A percentile compares a stretch with the other conserved stretches of the same genome.
These are phyloP conservation scores for Nautilus pompilius DNA, from an alignment of 1,140 invertebrate species.

Conservation along the genomic window DNA sequence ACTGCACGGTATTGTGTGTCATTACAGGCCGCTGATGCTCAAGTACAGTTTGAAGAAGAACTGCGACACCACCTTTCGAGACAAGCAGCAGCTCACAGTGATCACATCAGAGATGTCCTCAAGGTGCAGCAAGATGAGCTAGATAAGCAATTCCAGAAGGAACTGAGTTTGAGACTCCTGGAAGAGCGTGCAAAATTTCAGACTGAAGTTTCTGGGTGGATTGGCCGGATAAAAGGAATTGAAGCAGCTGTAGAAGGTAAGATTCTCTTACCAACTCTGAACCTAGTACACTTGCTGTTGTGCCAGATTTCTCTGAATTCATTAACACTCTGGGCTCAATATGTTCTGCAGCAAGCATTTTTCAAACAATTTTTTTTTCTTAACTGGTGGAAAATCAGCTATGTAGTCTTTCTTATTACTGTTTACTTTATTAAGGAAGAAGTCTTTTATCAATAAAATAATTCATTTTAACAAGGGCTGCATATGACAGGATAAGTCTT, in stretches of 20 bases:
- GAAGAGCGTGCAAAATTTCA: slow-evolving; percentile 70
- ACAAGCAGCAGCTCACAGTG: slow-evolving; percentile 77
- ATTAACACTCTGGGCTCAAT: too few relatives aligned
- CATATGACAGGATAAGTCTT: too few relatives aligned
- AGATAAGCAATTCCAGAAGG: slow-evolving; percentile 63
- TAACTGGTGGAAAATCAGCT: too few relatives aligned
- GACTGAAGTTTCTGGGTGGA: slow-evolving; percentile 73
- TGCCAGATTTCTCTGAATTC: too few relatives aligned
- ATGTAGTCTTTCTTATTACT: too few relatives aligned
- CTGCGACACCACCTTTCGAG: slow-evolving; percentile 73
- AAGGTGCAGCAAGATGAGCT: slow-evolving; percentile 70
- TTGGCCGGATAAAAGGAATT: slow-evolving; percentile 81
- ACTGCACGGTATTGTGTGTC: background rate
- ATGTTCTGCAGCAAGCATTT: too few relatives aligned
- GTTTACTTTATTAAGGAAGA: too few relatives aligned
- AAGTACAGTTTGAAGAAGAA: slow-evolving; percentile 69
- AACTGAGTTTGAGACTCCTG: slow-evolving; percentile 62
- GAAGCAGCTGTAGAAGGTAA: slow-evolving; percentile 82
- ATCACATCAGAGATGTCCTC: slow-evolving; percentile 75
- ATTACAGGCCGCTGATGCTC: slow-evolving; percentile 62
- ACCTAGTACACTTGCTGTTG: too few relatives aligned
- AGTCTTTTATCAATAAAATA: too few relatives aligned
- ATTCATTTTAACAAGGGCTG: too few relatives aligned
- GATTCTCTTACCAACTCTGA: too few relatives aligned
- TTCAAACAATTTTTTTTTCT: too few relatives aligned